Evolutionary conservation across 2,797 vertebrate species (phyloP).

Genomic region (Alauda arvensis): DNA sequence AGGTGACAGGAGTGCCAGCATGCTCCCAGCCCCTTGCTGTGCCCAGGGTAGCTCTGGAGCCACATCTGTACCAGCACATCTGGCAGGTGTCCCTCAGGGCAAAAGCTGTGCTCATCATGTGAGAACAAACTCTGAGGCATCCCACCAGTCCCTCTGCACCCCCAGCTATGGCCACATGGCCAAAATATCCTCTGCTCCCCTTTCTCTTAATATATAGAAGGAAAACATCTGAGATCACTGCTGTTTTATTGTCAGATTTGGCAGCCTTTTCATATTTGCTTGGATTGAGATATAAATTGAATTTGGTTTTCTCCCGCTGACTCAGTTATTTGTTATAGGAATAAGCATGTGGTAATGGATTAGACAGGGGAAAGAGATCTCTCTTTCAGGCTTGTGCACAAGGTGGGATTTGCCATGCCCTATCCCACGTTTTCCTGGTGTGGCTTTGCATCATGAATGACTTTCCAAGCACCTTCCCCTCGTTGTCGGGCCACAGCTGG

Average conservation of each 20-base stretch:
- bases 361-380: slow-evolving; percentile 3
- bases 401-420: slow-evolving; percentile 1
- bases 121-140: background rate
- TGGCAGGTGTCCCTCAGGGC: background rate
- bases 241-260: slow-evolving; percentile 35
- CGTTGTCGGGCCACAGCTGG: background rate
- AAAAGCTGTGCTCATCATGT: background rate
- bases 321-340: slow-evolving; percentile 54
- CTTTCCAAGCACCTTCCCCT: background rate
- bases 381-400: background rate
- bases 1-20: background rate
- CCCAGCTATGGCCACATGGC: accelerated
- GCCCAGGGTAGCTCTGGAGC: background rate
- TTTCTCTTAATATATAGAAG: background rate
- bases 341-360: slow-evolving; percentile 41
- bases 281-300: slow-evolving; percentile 58
- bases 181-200: background rate
- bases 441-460: background rate
- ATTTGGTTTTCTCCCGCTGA: slow-evolving; percentile 47
- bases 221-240: slow-evolving; percentile 38
- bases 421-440: background rate
- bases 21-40: background rate
- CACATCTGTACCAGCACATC: background rate
- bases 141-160: background rate
- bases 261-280: slow-evolving; percentile 57